Percentiles rank a stretch among this genome's conserved stretches.
Evolutionary conservation across 2,888 invertebrate genomes (phyloP).

Genomic region (Agriopis aurantiaria): DNA sequence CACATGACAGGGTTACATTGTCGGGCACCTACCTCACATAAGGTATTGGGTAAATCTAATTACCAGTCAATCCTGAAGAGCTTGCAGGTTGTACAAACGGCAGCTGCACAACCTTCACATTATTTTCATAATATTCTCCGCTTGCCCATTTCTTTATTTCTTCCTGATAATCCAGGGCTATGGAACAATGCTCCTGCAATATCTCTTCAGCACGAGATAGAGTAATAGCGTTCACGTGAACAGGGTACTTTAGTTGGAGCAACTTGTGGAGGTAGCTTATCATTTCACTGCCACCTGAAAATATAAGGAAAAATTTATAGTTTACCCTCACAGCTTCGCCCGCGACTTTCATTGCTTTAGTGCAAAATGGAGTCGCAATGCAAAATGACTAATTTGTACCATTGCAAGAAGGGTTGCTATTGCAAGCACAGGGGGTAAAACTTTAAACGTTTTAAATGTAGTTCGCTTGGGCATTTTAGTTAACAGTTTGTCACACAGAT

Average conservation of each 20-base stretch:
- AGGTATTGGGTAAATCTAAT: neutral
- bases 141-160: conserved; percentile 94
- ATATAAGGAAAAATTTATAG: neutral
- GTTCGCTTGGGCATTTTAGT: too few species aligned
- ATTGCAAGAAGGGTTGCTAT: too few species aligned
- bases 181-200: conserved; percentile 91
- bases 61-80: conserved; percentile 88
- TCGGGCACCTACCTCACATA: too few species aligned
- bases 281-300: conserved; percentile 92
- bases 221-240: conserved; percentile 95
- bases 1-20: too few species aligned
- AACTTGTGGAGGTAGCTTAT: conserved; percentile 94
- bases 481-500: too few species aligned
- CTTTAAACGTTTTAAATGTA: too few species aligned
- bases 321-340: too few species aligned
- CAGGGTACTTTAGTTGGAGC: conserved; percentile 97
- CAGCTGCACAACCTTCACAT: conserved; percentile 94
- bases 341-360: neutral
- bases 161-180: conserved; percentile 92
- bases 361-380: neutral
- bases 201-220: conserved; percentile 95
- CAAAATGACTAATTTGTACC: too few species aligned
- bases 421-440: too few species aligned
- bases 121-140: conserved; percentile 92
- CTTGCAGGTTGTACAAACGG: conserved; percentile 90